phyloP scores from a whole-genome alignment of 92 coral and sea anemone species.

The Actinernus sp. region DNA sequence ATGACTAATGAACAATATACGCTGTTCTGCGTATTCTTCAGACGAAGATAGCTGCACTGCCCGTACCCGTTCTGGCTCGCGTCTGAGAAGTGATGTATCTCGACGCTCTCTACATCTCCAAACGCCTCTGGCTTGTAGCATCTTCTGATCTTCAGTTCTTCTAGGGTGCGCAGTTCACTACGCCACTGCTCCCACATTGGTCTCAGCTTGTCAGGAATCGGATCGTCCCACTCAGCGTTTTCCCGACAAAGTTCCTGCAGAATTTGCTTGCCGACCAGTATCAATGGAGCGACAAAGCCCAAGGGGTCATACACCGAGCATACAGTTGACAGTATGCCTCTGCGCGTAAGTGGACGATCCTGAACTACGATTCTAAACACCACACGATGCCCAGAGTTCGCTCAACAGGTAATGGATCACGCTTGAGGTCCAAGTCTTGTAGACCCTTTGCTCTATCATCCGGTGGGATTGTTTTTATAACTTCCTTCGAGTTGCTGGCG shows the following conservation, averaged over 20 bases:
- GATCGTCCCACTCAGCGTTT: slow-evolving; percentile 44
- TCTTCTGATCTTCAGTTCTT: slow-evolving; percentile 29
- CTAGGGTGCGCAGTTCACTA: slow-evolving; percentile 19
- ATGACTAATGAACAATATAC: slow-evolving; percentile 52
- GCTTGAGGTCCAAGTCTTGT: slow-evolving; percentile 14
- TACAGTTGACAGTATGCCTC: too few species aligned
- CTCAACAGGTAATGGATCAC: slow-evolving; percentile 21
- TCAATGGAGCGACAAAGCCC: slow-evolving; percentile 50
- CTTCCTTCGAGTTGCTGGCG: slow-evolving; percentile 32
- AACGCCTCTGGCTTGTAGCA: slow-evolving; percentile 64
- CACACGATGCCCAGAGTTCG: too few species aligned
- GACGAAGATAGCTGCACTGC: slow-evolving; percentile 61
- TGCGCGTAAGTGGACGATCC: too few species aligned
- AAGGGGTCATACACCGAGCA: slow-evolving; percentile 54
- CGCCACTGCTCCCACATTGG: slow-evolving; percentile 52
- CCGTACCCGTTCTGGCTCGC: slow-evolving; percentile 60
- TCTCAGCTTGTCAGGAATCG: slow-evolving; percentile 21
- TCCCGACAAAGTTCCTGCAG: slow-evolving; percentile 51
- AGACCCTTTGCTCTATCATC: slow-evolving; percentile 37
- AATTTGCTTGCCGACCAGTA: slow-evolving; percentile 57
- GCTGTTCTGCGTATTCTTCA: slow-evolving; percentile 24
- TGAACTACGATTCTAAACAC: too few species aligned
- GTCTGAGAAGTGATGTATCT: slow-evolving; percentile 69
- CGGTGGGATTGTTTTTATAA: slow-evolving; percentile 21
- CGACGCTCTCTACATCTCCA: slow-evolving; percentile 20